These are phyloP conservation scores for Eupristina koningsbergeri DNA, from an alignment of 1,140 invertebrate species.

Conservation along the genomic window DNA sequence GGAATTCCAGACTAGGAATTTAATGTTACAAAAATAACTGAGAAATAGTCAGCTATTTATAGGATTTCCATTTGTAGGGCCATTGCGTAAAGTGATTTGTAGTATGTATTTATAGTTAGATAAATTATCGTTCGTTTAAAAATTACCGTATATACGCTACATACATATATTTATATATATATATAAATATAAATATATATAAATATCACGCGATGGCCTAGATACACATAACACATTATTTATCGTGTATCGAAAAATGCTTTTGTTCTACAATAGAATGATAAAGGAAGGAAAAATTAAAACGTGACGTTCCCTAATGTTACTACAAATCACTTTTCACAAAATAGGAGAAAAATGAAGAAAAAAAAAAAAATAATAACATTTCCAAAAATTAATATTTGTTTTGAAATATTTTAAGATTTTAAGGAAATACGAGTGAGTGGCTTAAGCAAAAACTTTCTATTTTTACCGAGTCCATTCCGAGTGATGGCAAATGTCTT, in stretches of 20 bases:
- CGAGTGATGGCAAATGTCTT: slow-evolving; percentile 40
- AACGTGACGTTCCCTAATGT: background rate
- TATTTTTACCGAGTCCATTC: slow-evolving; percentile 25
- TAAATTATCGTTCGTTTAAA: slow-evolving; percentile 15
- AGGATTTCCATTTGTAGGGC: background rate
- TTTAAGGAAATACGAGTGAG: background rate
- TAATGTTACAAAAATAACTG: background rate
- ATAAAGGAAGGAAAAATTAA: background rate
- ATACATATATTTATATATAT: background rate
- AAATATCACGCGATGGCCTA: slow-evolving; percentile 23
- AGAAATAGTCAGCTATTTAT: slow-evolving; percentile 13
- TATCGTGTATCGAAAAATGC: background rate
- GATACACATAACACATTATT: slow-evolving; percentile 15
- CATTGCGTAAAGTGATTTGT: slow-evolving; percentile 34
- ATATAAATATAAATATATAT: background rate
- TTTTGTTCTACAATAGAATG: background rate
- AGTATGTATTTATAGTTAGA: background rate
- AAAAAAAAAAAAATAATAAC: background rate
- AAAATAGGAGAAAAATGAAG: no score
- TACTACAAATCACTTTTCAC: slow-evolving; percentile 17
- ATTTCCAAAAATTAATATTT: background rate
- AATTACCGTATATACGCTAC: background rate
- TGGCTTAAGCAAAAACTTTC: slow-evolving; percentile 24
- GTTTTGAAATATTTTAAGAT: slow-evolving; percentile 17
- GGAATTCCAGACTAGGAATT: background rate